Evolutionary conservation across 2,797 vertebrate species (phyloP), one percentile per base, ranked within the genome.

Genomic region (Miichthys miiuy): DNA sequence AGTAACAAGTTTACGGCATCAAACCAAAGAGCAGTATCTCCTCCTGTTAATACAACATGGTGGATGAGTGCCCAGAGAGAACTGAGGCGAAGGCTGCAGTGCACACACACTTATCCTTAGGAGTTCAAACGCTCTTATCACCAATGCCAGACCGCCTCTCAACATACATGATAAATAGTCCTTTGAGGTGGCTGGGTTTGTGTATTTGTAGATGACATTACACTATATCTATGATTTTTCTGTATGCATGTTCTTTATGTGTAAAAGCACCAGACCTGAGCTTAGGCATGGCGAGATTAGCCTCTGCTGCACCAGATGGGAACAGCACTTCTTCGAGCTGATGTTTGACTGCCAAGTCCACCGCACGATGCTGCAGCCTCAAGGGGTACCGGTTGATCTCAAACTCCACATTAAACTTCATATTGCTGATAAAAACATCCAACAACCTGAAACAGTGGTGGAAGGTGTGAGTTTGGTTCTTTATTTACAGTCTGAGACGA

Each of bases 371-470:
- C 90, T 97, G 96, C 34, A 96, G 88, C 74, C 79, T 96, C 88
- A 98, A 75, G 0, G 96, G 94, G 84, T 95, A 94, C 44, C 96
- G 96, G 91, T 85, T 97, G 91, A 98, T 90, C n/a, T 96, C 98
- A 79, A 99, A 99, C 83, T 96, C 96, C 88, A 99, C 97, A 0
- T 98, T 85, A 14, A 98, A 98, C 86, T 85, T 96, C 94, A 97
- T 91, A 8, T 96, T 95, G 18, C 84, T 57, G 77, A 96, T 82
- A 80, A 98, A 98, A 9, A 9, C 85, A 57, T 84, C 73, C 86
- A 92, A 42, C 83, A 99, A 92, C 74, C 98, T 99, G 82, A 62
- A 64, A 75, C 20, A 77, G 12, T 8, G 2, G 42, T 5, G 47
- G 16, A 34, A 27, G 1, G 58, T 17, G 8, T 12, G 23, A 20